Base-by-base conservation (phyloP, 1,140 invertebrate genomes). In the Drosophila willistoni region DNA sequence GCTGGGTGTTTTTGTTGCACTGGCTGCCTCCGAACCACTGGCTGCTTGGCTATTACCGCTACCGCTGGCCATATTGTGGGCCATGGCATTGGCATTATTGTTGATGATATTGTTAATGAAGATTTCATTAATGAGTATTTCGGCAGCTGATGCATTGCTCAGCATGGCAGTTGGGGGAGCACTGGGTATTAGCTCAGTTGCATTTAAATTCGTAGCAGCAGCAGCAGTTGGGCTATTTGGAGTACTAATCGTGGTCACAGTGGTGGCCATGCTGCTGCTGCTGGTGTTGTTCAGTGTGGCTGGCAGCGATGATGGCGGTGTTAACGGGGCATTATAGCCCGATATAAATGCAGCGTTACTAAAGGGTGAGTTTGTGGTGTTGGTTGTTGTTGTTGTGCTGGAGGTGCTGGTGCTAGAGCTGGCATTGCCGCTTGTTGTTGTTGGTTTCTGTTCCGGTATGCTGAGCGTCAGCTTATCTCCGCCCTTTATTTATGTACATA, bases 401-500 rank as follows among this genome's bases (percentile, higher is more conserved):
- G 72, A 78, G 64, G 67, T 80, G 81, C 68, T 72, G 72, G 57
- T 76, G 51, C 61, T 68, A 56, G 66, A 63, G 70, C 61, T 51
- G 66, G 39, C 33, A 29, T 25, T 54, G 70, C 73, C 63, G 47
- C 77, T 71, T 44, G 68, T 57, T 14, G 76, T 29, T 41, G 68
- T 64, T 51, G 90, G 91, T 70, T 92, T 92, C 71, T 91, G 91
- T 92, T 92, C 92, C 65, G 92, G 94, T 73, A 95, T 94, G 68
- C 94, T 93, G 59, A 96, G 92, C 47, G 95, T 96, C 90, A 96
- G 87, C 92, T 96, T 96, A 92, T 96, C 95, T 77, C 95, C 96
- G 77, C 96, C 96, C 95, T 92, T 73, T 66, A 71, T 70, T 57
- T 62, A 85, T 67, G 57, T 61, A 84, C 63, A 78, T 65, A 79